Evolutionary conservation across 1,140 invertebrate genomes (phyloP).

Genomic region (Bombus fervidus): DNA sequence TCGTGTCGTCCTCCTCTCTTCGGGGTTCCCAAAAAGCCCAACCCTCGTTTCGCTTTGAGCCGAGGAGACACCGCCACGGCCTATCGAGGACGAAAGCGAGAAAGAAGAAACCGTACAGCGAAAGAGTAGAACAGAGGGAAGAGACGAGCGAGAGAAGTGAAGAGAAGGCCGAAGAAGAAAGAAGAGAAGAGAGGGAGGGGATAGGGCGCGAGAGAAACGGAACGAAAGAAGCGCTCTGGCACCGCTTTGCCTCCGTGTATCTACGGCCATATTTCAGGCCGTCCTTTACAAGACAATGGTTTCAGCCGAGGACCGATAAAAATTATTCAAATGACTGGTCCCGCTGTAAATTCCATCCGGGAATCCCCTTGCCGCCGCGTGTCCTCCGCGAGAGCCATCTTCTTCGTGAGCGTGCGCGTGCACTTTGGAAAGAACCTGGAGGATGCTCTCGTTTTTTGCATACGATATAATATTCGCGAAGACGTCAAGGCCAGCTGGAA

Average conservation of each 20-base stretch:
- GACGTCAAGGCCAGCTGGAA: not conserved
- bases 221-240: conserved; percentile 12
- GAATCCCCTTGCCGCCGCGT: conserved; percentile 54
- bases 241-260: conserved; percentile 66
- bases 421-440: not conserved
- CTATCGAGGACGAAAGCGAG: conserved; percentile 9
- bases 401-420: not conserved
- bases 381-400: not conserved
- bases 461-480: conserved; percentile 4
- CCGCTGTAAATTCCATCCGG: conserved; percentile 70
- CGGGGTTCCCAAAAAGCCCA: conserved; percentile 58
- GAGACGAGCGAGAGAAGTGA: not conserved
- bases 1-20: conserved; percentile 35
- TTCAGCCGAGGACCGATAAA: conserved; percentile 75
- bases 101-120: not conserved
- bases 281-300: conserved; percentile 78
- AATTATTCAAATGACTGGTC: conserved; percentile 75
- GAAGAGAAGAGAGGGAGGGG: not conserved
- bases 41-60: conserved; percentile 57
- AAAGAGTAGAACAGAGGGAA: not conserved
- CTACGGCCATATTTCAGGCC: conserved; percentile 74
- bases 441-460: conserved; percentile 26
- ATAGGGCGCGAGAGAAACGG: conserved; percentile 44
- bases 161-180: not conserved
- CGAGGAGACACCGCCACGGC: conserved; percentile 43